Conservation (phyloP, 2,113 vertebrate genomes). For the Pangasianodon hypophthalmus region DNA sequence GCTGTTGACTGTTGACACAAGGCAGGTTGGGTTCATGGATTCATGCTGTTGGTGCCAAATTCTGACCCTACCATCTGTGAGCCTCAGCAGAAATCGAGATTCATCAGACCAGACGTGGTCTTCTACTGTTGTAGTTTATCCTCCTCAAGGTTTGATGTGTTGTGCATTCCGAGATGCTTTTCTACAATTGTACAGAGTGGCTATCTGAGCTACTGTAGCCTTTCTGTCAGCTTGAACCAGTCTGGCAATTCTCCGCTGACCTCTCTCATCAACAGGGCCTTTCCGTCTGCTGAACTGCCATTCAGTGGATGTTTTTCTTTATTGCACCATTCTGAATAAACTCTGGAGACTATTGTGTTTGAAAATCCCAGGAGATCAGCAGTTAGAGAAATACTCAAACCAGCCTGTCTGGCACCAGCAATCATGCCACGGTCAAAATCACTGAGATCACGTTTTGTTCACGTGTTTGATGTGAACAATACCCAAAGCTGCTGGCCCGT, state of each 20-base stretch:
- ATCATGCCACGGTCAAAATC: not conserved
- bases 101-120: not conserved
- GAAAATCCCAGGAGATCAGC: not conserved
- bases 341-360: not conserved
- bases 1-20: not conserved
- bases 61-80: not conserved
- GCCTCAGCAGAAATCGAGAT: not conserved
- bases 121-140: not conserved
- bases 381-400: not conserved
- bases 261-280: not conserved
- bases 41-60: not conserved
- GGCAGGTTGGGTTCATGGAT: not conserved
- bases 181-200: not conserved
- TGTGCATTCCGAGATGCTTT: not conserved
- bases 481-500: not conserved
- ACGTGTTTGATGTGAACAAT: not conserved
- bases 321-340: not conserved
- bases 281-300: not conserved
- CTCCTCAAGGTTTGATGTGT: not conserved
- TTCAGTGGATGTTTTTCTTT: not conserved
- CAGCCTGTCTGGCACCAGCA: not conserved
- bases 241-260: not conserved
- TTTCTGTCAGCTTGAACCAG: not conserved
- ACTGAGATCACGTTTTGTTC: not conserved
- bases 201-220: not conserved